phyloP scores from a whole-genome alignment of 1,140 invertebrate species.

The Diorhabda sublineata region DNA sequence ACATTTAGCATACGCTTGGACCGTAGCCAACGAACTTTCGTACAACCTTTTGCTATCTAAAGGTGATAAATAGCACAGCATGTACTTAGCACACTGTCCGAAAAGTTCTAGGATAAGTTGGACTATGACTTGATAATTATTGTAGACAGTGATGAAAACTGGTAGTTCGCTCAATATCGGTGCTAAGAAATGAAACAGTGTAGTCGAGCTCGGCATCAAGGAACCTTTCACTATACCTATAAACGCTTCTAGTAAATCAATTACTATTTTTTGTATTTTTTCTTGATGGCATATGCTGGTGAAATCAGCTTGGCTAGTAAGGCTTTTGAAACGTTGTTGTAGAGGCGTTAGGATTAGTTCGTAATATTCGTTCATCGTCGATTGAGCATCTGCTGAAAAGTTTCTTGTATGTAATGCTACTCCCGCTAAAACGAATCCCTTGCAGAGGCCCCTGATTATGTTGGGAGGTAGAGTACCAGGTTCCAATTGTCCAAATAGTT shows the following conservation, averaged over 20 bases:
- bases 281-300: constrained; percentile 56
- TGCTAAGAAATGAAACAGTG: constrained; percentile 61
- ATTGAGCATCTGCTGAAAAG: constrained; percentile 8
- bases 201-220: constrained; percentile 55
- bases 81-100: constrained; percentile 63
- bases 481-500: constrained; percentile 41
- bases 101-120: constrained; percentile 74
- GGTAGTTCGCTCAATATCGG: constrained; percentile 64
- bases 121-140: constrained; percentile 78
- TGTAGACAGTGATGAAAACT: constrained; percentile 66
- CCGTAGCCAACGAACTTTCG: constrained; percentile 57
- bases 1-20: constrained; percentile 69
- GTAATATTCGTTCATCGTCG: constrained; percentile 48
- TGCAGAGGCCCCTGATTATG: constrained; percentile 53
- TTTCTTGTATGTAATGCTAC: constrained; percentile 41
- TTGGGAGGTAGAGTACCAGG: constrained; percentile 49
- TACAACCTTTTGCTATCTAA: constrained; percentile 59
- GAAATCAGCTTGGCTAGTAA: constrained; percentile 57
- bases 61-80: constrained; percentile 63
- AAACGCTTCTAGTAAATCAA: constrained; percentile 62
- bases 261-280: constrained; percentile 56
- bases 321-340: constrained; percentile 54
- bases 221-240: constrained; percentile 53
- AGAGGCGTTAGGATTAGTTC: constrained; percentile 59
- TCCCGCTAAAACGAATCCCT: constrained; percentile 53